Evolutionary conservation across 92 coral and sea anemone genomes (phyloP).

Genomic region (Pocillopora grandis): DNA sequence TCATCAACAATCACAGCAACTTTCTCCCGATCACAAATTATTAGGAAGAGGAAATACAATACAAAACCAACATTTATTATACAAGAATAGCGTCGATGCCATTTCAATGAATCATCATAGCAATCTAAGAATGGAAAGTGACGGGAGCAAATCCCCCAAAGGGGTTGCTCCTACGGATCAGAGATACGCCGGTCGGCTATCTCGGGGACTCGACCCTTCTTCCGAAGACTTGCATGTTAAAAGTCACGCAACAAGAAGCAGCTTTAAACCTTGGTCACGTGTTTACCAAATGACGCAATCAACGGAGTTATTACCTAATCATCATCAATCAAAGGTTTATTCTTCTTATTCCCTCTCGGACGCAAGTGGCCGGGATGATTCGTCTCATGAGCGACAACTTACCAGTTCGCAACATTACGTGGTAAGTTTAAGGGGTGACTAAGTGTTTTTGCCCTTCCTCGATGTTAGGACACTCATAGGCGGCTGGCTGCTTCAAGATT

Average conservation of each 20-base stretch:
- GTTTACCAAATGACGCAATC: constrained; percentile 34
- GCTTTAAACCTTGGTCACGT: constrained; percentile 36
- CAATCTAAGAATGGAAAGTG: not conserved
- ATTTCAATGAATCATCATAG: not conserved
- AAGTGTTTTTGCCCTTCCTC: not conserved
- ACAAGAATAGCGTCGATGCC: constrained; percentile 4
- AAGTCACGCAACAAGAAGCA: constrained; percentile 6
- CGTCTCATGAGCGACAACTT: not conserved
- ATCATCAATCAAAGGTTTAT: constrained; percentile 8
- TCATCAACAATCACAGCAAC: not conserved
- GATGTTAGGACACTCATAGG: too few relatives aligned
- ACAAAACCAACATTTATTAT: constrained; percentile 5
- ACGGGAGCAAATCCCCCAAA: not conserved
- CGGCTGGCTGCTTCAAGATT: too few relatives aligned
- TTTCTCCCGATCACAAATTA: not conserved
- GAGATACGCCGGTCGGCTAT: not conserved
- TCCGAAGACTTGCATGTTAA: constrained; percentile 8
- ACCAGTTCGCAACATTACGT: not conserved
- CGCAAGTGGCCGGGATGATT: not conserved
- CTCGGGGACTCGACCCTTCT: not conserved
- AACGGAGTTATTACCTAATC: not conserved
- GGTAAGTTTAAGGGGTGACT: not conserved
- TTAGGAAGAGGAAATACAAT: not conserved
- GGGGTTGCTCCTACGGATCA: not conserved
- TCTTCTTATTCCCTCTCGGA: constrained; percentile 33